Base-by-base conservation (phyloP, 92 coral and sea anemone species). In the Zoanthus solanderi region DNA sequence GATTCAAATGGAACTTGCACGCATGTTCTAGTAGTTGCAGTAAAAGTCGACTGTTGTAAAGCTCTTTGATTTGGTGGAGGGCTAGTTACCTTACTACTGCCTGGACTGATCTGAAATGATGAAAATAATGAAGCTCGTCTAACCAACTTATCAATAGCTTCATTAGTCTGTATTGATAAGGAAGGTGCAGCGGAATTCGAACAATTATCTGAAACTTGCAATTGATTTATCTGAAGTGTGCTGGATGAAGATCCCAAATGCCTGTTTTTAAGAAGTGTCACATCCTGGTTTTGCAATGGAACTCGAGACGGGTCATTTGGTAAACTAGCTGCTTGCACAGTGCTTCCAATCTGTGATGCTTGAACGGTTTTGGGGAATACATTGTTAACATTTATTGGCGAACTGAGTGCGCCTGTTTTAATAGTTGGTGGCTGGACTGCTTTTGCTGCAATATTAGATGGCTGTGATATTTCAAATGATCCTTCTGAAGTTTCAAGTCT, bases 1-100 rank as follows among this genome's bases (percentile, higher is more conserved):
- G 46, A 52, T 30, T 67, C 60, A 42, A 12, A 18, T 81, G 85
- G 45, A 18, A 80, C 75, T 66, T 81, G 75, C 85, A 81, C 65
- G 61, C 75, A 81, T 45, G 75, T 46, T 47, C 42, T 75, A 13
- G 46, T 37, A 12, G 60, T 37, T 79, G 46, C 50, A 5, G 71
- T 0, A 13, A 66, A 17, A 4, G 54, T 63, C 37, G 72, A 12
- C 16, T 67, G 85, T 31, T 18, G 75, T 29, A 65, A 15, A 45
- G 63, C 44, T 28, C 32, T 29, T 29, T 2, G 81, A 10, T 46
- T 80, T 18, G 34, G 60, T 48, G 17, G 60, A 8, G 60, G 28
- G 15, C 37, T 47, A n/a, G 82, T 54, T 54, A 29, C 44, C 71
- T 18, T 50, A 63, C 75, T 81, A 34, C 46, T 28, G 46, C 14